A percentile compares a stretch with the other conserved stretches of the same genome.
Conservation (phyloP, 2,888 invertebrate genomes). For the Pachycephus smyrnensis region DNA sequence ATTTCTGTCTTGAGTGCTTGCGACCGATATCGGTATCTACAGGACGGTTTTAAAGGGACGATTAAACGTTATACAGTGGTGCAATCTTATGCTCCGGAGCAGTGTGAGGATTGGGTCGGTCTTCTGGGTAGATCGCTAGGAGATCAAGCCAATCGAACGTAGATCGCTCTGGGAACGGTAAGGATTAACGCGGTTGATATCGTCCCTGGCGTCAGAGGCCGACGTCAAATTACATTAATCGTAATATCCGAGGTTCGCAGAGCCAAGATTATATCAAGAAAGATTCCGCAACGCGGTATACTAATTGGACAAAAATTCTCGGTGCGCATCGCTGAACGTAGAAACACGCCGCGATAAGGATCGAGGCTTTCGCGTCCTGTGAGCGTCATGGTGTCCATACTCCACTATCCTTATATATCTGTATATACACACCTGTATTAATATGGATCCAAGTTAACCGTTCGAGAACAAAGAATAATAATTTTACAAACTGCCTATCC, state of each 20-base stretch:
- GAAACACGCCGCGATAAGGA: slow-evolving; percentile 47
- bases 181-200: background rate
- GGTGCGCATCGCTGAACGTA: slow-evolving; percentile 39
- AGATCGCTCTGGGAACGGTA: background rate
- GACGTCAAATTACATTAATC: slow-evolving; percentile 51
- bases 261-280: slow-evolving; percentile 10
- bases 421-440: background rate
- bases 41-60: background rate
- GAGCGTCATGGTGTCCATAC: slow-evolving; percentile 40
- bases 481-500: slow-evolving; percentile 47
- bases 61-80: background rate
- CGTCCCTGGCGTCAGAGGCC: slow-evolving; percentile 27
- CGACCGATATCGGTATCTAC: background rate
- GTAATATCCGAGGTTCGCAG: slow-evolving; percentile 36
- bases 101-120: background rate
- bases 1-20: background rate
- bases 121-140: background rate
- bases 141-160: background rate
- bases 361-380: slow-evolving; percentile 50
- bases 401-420: background rate
- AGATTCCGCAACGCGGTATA: slow-evolving; percentile 48
- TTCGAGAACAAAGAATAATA: slow-evolving; percentile 44
- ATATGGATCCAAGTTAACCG: slow-evolving; percentile 31
- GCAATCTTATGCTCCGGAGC: background rate
- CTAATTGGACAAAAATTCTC: slow-evolving; percentile 54